Evolutionary conservation across 2,888 invertebrate species (phyloP), one percentile per base, ranked within the genome.

Genomic region (Marasmarcha lunaedactyla): DNA sequence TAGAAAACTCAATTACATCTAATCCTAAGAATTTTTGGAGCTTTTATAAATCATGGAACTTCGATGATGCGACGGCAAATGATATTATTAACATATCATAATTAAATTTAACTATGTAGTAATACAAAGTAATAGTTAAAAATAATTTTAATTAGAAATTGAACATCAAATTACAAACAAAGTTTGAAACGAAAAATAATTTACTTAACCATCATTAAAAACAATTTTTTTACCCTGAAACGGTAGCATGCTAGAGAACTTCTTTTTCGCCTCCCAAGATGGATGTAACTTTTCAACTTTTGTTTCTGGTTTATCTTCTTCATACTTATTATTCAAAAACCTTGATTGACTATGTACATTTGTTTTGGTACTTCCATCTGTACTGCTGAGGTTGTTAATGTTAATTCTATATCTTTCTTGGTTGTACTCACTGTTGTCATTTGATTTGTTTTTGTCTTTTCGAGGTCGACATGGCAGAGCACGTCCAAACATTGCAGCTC

Each of bases 191-290:
- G n/a, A n/a, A n/a, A n/a, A n/a, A n/a, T n/a, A n/a, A n/a, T n/a
- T n/a, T n/a, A n/a, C n/a, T 38, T 14, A 30, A 38, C 30, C 14
- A 38, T 71, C 65, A 55, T 74, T 65, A 64, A 84, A 84, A 27
- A 77, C 71, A 51, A 72, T 77, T 49, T 83, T 84, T 59, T 79
- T 84, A 46, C 84, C 84, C 52, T 78, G 59, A 49, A 71, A 83
- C 2, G 79, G 78, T 60, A 76, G 55, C 43, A 84, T 66, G 39
- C 70, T 65, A 1, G 83, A 79, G 40, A 71, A 67, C 36, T 70
- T 70, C 44, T 74, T 84, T 54, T 85, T 85, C 1, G 85, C 85
- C 55, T 83, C 84, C 85, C 85, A 85, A 13, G 85, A 85, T 1
- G 85, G 85, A 63, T 85, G 85, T 38, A 84, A 54, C 59, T 83